Base-by-base conservation (phyloP, 2,888 invertebrate species). In the Erannis defoliaria region DNA sequence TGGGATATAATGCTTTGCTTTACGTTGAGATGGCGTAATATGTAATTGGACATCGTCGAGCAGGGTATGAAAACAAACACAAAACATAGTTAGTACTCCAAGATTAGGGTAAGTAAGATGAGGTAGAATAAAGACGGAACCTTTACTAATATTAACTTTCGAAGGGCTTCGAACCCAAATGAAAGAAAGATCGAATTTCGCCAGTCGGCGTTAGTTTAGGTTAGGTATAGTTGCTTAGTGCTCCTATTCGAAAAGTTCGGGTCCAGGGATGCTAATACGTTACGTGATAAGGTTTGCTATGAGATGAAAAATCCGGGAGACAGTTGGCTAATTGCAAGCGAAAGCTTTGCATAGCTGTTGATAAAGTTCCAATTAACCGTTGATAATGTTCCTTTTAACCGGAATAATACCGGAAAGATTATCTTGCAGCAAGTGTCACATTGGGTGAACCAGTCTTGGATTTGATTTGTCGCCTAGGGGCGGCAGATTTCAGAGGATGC, bases 101-200 rank as follows among this genome's bases (percentile, higher is more conserved):
- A 26, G 26, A 26, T 26, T 26, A 8, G 26, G 8, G 5, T 26
- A 26, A 26, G 8, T 8, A 8, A 4, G 23, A 23, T 5, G 26
- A 8, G 6, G 26, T 8, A 4, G 26, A 2, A 4, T 26, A 8
- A 26, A 26, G 26, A 8, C 26, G 26, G 26, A 26, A 26, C 26
- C 1, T 8, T 8, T 26, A 26, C 2, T 31, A 2, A 38, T 9
- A 40, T 42, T 21, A 6, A 21, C 12, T 42, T 21, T 42, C 14
- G n/a, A 14, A 42, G 19, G 23, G 3, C 8, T 16, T 45, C 26
- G 16, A 14, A 26, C 16, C 14, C 26, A 16, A 43, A 26, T 43
- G 23, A 43, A 45, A 9, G 12, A 26, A 23, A 45, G 43, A 45
- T 45, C 26, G 16, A 16, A 26, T 45, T 26, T 45, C 43, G 16